phyloP scores from a whole-genome alignment of 2,797 vertebrate species.

The Cottoperca gobio region DNA sequence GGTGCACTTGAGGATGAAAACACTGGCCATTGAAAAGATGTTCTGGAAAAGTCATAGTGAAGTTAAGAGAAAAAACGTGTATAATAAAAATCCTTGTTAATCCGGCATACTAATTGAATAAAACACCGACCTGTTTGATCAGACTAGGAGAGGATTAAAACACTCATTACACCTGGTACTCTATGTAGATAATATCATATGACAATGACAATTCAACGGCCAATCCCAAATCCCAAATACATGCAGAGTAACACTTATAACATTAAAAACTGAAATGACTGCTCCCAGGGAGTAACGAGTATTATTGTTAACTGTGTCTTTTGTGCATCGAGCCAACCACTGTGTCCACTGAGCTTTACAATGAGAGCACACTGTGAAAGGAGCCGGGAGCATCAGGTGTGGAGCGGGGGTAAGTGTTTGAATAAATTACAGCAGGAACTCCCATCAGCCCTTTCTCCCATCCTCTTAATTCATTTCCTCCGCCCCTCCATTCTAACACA shows the following conservation, averaged over 20 bases:
- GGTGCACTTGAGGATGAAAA: conserved; percentile 14
- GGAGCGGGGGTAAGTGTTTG: conserved; percentile 31
- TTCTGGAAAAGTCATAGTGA: background rate
- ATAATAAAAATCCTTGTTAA: background rate
- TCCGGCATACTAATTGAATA: background rate
- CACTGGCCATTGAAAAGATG: background rate
- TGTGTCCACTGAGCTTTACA: conserved; percentile 47
- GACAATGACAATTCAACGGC: too few species aligned
- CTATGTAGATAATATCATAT: background rate
- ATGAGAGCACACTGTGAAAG: conserved; percentile 39
- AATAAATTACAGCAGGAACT: conserved; percentile 56
- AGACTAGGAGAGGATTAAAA: background rate
- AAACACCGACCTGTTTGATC: background rate
- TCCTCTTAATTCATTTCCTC: conserved; percentile 45
- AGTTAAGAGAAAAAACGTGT: background rate
- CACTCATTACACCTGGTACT: background rate
- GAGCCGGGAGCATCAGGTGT: conserved; percentile 46
- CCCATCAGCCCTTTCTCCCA: conserved; percentile 29
- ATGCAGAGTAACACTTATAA: background rate
- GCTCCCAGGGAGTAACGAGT: conserved; percentile 10
- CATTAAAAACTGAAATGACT: conserved; percentile 20
- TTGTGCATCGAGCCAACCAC: conserved; percentile 19
- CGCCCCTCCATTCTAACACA: conserved; percentile 10
- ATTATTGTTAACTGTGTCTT: conserved; percentile 28
- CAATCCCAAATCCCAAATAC: too few species aligned